A percentile compares a stretch with the other conserved stretches of the same genome.
These are phyloP conservation scores for Mercenaria mercenaria DNA, from an alignment of 1,140 invertebrate species.

Conservation along the genomic window DNA sequence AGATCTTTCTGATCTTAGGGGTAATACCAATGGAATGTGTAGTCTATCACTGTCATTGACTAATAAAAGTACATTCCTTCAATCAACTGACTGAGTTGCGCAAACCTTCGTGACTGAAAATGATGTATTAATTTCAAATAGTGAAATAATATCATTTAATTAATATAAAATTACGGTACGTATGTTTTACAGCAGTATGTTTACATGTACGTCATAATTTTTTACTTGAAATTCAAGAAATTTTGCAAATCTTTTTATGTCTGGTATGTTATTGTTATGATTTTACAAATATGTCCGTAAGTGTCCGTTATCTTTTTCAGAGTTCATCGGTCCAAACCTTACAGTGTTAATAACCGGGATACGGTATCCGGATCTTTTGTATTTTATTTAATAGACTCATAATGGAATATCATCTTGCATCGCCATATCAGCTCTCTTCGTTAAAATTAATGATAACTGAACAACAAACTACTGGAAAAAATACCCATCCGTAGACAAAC, in stretches of 20 bases:
- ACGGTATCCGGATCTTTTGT: conserved; percentile 6
- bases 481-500: not conserved
- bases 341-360: not conserved
- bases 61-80: no score
- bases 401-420: conserved; percentile 44
- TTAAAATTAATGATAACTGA: conserved; percentile 17
- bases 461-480: not conserved
- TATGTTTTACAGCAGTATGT: no score
- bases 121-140: no score
- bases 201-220: no score
- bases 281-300: conserved; percentile 24
- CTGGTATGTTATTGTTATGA: conserved; percentile 5
- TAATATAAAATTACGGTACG: no score
- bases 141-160: no score
- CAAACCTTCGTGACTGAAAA: no score
- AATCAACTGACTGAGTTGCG: no score
- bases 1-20: no score
- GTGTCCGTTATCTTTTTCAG: not conserved
- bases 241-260: conserved; percentile 24
- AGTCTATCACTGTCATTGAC: no score
- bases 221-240: conserved; percentile 1
- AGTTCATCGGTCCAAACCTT: not conserved
- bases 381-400: conserved; percentile 29
- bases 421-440: not conserved
- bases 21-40: no score